phyloP scores from a whole-genome alignment of 92 coral and sea anemone genomes.

The Anthopleura xanthogrammica region DNA sequence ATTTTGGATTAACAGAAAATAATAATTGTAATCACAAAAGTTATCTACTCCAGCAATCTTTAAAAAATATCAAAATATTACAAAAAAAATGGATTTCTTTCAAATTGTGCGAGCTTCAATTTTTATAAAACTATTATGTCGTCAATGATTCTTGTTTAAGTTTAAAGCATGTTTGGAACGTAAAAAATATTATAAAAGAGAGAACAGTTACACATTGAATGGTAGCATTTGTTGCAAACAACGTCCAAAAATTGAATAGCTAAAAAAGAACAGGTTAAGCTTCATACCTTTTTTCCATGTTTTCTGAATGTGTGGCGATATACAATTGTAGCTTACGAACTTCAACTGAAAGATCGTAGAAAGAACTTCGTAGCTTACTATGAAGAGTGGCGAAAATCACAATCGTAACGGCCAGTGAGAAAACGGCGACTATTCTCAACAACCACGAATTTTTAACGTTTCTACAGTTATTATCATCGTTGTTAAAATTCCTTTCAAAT shows the following conservation, averaged over 20 bases:
- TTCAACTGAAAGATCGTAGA: conserved; percentile 8
- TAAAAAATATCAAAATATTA: too few species aligned
- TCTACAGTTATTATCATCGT: conserved; percentile 19
- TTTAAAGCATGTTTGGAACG: background rate
- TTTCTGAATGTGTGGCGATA: background rate
- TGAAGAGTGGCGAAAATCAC: conserved; percentile 39
- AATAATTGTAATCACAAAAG: too few species aligned
- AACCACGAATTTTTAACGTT: conserved; percentile 45
- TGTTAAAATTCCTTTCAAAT: background rate
- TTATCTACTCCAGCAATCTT: too few species aligned
- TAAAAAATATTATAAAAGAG: background rate
- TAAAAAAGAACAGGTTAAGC: background rate
- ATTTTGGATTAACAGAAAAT: too few species aligned
- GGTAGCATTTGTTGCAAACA: background rate
- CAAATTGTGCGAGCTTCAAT: too few species aligned
- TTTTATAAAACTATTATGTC: too few species aligned
- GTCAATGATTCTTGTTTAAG: background rate
- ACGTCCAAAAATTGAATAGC: background rate
- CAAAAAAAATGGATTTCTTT: too few species aligned
- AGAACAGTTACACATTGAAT: background rate
- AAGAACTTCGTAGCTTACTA: conserved; percentile 16
- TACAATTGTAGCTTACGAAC: background rate
- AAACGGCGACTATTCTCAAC: conserved; percentile 32
- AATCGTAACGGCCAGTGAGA: conserved; percentile 27
- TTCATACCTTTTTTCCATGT: conserved; percentile 27